A percentile compares a stretch with the other conserved stretches of the same genome.
Evolutionary conservation across 2,797 vertebrate species (phyloP).

Genomic region (Euphonia xanthogaster): DNA sequence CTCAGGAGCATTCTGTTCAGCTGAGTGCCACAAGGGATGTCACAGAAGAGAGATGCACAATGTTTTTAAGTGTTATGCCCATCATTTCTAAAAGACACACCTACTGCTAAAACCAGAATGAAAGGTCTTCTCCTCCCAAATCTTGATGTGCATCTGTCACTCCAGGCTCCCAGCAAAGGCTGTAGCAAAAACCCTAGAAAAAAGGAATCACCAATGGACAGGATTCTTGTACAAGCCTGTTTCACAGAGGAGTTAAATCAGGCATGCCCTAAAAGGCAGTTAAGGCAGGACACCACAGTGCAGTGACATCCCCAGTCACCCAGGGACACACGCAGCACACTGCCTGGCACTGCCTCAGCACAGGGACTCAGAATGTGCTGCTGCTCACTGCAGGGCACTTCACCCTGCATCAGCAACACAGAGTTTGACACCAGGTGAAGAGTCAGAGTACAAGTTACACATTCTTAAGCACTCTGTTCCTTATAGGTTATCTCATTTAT

Average conservation of each 20-base stretch:
- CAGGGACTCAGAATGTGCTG: rapidly evolving
- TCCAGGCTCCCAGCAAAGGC: constrained; percentile 95
- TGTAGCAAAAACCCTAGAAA: constrained; percentile 92
- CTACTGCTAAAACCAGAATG: constrained; percentile 94
- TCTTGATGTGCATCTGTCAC: constrained; percentile 94
- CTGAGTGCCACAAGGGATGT: background rate
- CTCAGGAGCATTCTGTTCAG: background rate
- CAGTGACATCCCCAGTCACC: background rate
- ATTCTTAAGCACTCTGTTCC: background rate
- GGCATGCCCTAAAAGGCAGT: background rate
- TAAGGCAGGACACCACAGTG: background rate
- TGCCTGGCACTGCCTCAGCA: background rate
- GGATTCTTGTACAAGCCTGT: background rate
- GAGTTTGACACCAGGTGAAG: background rate
- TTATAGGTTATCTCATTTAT: background rate
- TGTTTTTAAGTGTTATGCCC: rapidly evolving
- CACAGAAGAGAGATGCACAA: background rate
- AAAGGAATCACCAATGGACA: background rate
- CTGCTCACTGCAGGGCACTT: background rate
- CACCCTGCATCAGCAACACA: background rate
- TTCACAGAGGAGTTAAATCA: background rate
- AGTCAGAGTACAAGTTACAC: background rate
- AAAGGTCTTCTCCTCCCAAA: constrained; percentile 95
- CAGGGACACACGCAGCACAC: background rate
- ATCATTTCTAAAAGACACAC: constrained; percentile 72